These are phyloP conservation scores for Pollenia griseotomentosa DNA, from an alignment of 2,888 invertebrate species.

Conservation along the genomic window DNA sequence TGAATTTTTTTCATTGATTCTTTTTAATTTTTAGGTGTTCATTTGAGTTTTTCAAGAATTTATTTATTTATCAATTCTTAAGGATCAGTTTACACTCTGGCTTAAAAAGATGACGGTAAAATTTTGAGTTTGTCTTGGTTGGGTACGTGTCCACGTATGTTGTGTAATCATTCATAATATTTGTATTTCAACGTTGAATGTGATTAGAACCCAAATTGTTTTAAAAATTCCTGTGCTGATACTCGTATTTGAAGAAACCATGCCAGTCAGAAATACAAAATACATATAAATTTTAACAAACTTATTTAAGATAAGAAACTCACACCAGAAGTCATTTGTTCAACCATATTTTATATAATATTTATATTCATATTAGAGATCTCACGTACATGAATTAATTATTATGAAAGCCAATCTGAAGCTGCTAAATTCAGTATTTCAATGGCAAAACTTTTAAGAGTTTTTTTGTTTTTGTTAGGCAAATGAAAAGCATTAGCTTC, in stretches of 20 bases:
- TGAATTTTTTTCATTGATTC: too few relatives aligned
- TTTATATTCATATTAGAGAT: background rate
- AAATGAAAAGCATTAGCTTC: too few relatives aligned
- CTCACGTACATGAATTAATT: background rate
- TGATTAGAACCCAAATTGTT: slow-evolving; percentile 42
- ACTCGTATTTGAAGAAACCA: background rate
- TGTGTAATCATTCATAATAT: slow-evolving; percentile 54
- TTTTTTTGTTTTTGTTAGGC: too few relatives aligned
- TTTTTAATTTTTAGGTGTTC: background rate
- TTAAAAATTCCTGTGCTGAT: background rate
- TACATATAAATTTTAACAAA: background rate
- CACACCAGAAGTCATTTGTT: background rate
- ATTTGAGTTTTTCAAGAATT: slow-evolving; percentile 20
- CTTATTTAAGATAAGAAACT: slow-evolving; percentile 7
- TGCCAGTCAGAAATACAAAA: background rate
- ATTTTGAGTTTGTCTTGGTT: background rate
- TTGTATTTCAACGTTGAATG: slow-evolving; percentile 45
- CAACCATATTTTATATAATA: background rate
- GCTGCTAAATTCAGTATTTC: too few relatives aligned
- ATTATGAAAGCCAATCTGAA: too few relatives aligned
- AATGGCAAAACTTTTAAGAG: too few relatives aligned
- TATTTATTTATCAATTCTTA: slow-evolving; percentile 59
- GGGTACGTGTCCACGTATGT: slow-evolving; percentile 30
- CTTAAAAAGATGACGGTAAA: slow-evolving; percentile 27
- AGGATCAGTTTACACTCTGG: slow-evolving; percentile 56